These are phyloP conservation scores for Micromys minutus DNA, from an alignment of 2,113 vertebrate species.

Conservation along the genomic window DNA sequence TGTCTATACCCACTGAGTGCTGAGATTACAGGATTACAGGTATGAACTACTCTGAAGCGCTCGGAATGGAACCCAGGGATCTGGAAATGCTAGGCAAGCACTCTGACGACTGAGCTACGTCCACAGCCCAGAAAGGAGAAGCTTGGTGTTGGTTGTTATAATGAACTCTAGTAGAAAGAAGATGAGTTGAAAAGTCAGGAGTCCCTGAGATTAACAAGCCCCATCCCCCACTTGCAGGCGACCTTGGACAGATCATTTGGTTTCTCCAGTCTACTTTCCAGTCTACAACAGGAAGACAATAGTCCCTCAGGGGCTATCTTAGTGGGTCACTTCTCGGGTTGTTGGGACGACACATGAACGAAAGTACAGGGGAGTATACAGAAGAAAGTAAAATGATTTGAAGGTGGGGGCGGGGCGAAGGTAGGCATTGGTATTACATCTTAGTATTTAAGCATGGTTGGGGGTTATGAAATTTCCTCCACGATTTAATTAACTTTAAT, in stretches of 20 bases:
- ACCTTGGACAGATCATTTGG: neutral
- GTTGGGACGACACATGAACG: neutral
- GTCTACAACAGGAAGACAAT: neutral
- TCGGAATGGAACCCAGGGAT: neutral
- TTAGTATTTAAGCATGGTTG: slow-evolving; percentile 4
- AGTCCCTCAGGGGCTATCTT: neutral
- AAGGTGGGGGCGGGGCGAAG: neutral
- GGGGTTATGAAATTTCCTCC: slow-evolving; percentile 9
- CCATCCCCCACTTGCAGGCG: neutral
- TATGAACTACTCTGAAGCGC: neutral
- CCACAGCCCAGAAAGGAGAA: neutral
- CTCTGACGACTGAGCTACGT: neutral
- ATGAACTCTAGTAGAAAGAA: neutral
- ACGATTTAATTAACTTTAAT: slow-evolving; percentile 58
- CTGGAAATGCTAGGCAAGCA: neutral
- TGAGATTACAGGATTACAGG: too few relatives aligned
- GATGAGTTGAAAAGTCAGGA: neutral
- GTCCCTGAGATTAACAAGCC: neutral
- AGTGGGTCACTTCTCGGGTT: neutral
- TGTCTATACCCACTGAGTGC: neutral
- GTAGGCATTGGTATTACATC: neutral
- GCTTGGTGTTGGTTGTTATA: neutral
- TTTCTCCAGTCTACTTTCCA: neutral
- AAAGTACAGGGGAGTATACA: neutral
- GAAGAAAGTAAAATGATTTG: neutral